phyloP scores from a whole-genome alignment of 2,888 invertebrate genomes.

The Timema podura region DNA sequence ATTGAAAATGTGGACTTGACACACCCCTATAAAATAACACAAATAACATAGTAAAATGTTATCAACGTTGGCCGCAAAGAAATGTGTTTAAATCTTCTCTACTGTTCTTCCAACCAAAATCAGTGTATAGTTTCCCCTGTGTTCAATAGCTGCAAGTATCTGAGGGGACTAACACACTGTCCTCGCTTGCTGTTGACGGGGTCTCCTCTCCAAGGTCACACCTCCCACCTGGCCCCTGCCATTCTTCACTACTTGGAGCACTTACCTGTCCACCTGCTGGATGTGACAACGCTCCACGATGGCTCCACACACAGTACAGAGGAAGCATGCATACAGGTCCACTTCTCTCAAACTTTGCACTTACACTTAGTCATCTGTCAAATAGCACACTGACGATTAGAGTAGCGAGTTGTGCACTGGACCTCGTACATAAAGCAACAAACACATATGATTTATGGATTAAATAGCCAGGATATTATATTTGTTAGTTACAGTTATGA shows the following conservation, averaged over 20 bases:
- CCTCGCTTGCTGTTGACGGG: conserved; percentile 51
- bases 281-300: conserved; percentile 40
- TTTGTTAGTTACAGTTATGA: too few species aligned
- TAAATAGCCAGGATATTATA: too few species aligned
- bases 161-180: conserved; percentile 33
- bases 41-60: too few species aligned
- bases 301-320: neutral
- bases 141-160: neutral
- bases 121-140: conserved; percentile 29
- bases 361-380: too few species aligned
- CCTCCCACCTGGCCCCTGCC: conserved; percentile 58
- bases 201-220: conserved; percentile 52
- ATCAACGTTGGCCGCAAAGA: too few species aligned
- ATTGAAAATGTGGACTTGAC: too few species aligned
- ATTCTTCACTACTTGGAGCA: conserved; percentile 55
- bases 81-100: neutral
- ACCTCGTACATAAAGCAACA: too few species aligned
- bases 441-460: too few species aligned
- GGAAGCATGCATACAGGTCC: conserved; percentile 6
- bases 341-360: too few species aligned
- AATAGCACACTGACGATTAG: too few species aligned
- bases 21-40: too few species aligned
- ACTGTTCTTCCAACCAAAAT: neutral
- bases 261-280: conserved; percentile 47
- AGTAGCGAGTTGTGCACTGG: too few species aligned